Evolutionary conservation across 1,140 invertebrate species (phyloP).

Genomic region (Drosophila sucinea): DNA sequence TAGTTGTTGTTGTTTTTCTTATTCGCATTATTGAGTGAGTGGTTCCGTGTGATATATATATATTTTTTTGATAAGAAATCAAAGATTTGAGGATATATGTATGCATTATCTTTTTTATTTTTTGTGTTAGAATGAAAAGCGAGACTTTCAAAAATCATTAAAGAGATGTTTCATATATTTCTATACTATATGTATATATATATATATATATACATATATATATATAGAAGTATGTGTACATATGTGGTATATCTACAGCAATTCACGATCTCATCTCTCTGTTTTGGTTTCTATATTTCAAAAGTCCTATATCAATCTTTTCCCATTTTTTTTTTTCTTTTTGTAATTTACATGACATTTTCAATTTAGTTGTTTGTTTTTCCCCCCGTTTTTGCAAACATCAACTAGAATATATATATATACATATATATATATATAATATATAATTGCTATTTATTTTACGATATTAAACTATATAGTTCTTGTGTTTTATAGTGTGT

Average conservation of each 20-base stretch:
- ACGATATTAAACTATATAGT: constrained; percentile 69
- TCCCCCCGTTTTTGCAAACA: constrained; percentile 27
- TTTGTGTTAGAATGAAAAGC: constrained; percentile 42
- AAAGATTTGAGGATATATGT: background rate
- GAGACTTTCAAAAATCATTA: constrained; percentile 59
- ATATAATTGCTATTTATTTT: constrained; percentile 73
- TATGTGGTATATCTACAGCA: constrained; percentile 23
- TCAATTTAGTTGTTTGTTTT: constrained; percentile 32
- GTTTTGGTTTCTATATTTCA: constrained; percentile 32
- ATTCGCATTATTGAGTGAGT: constrained; percentile 28
- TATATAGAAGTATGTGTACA: constrained; percentile 52
- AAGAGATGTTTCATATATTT: constrained; percentile 36
- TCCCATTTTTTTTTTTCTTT: constrained; percentile 26
- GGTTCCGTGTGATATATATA: constrained; percentile 28
- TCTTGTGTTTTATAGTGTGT: constrained; percentile 10
- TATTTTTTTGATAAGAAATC: constrained; percentile 1
- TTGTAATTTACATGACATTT: background rate
- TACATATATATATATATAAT: constrained; percentile 30
- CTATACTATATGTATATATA: constrained; percentile 41
- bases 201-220: constrained; percentile 56
- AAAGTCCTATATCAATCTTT: constrained; percentile 78
- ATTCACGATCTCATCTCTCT: constrained; percentile 1
- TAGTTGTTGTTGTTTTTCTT: constrained; percentile 57
- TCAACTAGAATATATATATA: constrained; percentile 34
- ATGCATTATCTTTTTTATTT: too few relatives aligned